Base-by-base conservation (phyloP, 2,888 invertebrate species). In the Toxonevra muliebris region DNA sequence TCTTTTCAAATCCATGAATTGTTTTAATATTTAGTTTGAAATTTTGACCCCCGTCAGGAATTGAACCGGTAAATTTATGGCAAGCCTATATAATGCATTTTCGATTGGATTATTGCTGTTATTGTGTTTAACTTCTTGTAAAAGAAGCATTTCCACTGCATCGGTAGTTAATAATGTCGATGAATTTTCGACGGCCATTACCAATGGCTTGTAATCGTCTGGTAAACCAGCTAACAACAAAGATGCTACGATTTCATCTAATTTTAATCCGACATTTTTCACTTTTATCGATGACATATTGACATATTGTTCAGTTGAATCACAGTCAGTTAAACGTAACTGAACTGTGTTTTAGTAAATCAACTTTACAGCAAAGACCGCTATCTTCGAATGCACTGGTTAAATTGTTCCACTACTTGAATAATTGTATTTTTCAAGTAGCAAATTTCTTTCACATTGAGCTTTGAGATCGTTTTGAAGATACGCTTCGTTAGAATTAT, bases 201-300 rank as follows among this genome's bases (percentile, higher is more conserved):
- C 66, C 1, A 68, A 50, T 1, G 69, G 53, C 13, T 53, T 45
- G 65, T 61, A 69, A 10, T 69, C 68, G 40, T 68, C 61, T 7
- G 69, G 69, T 41, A 74, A 59, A 10, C 71, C 71, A 5, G 68
- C 71, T 17, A 74, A 53, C 66, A 71, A 59, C 42, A 71, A 62
- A 11, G 70, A 69, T 13, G 70, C 74, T 13, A 65, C 40, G 8
- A 70, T 41, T 48, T 72, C 72, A 42, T 74, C 69, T 9, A 71
- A 69, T 11, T 69, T 69, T 11, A 70, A 41, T 15, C 71, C 72
- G 10, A 63, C 65, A 17, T 57, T 62, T 40, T 68, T 57, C 30
- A 70, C 48, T 60, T 70, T 69, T 13, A 64, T 20, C 20, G 73
- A 69, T 17, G 70, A 70, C 53, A 70, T 48, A 30, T 61, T 61